Conservation (phyloP, 2,888 invertebrate genomes). For the Adineta ricciae region DNA sequence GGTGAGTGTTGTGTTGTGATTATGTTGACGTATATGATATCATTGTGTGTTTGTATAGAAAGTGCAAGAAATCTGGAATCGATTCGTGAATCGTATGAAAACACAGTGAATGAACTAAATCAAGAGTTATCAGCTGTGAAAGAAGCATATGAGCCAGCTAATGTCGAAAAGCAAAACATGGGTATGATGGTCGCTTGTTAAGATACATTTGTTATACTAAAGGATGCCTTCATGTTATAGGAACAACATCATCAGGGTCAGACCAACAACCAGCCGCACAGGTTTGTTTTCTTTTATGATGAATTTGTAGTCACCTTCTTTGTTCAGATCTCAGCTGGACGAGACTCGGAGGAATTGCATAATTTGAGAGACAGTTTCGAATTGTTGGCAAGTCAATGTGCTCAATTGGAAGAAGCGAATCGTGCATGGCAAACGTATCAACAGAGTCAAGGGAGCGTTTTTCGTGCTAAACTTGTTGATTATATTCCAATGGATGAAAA, state of each 20-base stretch:
- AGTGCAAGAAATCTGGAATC: neutral
- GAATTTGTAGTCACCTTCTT: neutral
- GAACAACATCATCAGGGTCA: neutral
- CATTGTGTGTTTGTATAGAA: neutral
- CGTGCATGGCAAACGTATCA: neutral
- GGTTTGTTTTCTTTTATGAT: too few relatives aligned
- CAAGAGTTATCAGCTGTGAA: neutral
- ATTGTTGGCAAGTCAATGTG: neutral
- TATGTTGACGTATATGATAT: too few relatives aligned
- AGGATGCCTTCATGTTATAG: too few relatives aligned
- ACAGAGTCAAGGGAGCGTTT: neutral
- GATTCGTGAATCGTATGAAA: neutral
- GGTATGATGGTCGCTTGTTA: too few relatives aligned
- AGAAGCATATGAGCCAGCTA: neutral
- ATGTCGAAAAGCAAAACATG: neutral
- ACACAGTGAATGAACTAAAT: neutral
- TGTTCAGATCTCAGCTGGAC: too few relatives aligned
- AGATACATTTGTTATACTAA: too few relatives aligned
- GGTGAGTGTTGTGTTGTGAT: neutral
- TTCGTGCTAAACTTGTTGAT: neutral
- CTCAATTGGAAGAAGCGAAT: neutral
- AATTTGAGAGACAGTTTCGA: neutral
- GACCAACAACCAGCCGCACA: neutral
- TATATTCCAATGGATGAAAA: neutral
- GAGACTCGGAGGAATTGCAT: neutral